Base-by-base conservation (phyloP, 1,140 invertebrate genomes). In the Drosophila repletoides region DNA sequence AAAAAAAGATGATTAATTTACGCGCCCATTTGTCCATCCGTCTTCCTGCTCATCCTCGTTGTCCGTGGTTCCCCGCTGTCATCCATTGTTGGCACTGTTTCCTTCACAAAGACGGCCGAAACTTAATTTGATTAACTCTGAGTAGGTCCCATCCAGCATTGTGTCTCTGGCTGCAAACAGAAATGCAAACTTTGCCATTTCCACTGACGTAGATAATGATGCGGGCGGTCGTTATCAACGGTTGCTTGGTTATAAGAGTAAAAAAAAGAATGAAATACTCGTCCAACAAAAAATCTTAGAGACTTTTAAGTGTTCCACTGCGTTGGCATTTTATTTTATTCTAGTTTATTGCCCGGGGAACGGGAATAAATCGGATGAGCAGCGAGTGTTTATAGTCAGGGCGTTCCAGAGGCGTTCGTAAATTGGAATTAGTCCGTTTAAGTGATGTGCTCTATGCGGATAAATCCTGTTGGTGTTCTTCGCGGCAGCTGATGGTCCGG, bases 101-200 rank as follows among this genome's bases (percentile, higher is more conserved):
- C 63, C 61, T 56, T 59, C 59, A 65, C 74, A 64, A 71, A 66
- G 72, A 36, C 65, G 55, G 46, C 60, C 65, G 61, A 84, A 84
- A 84, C 77, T 84, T 84, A 83, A 83, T 83, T 83, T 83, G 79
- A 83, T 83, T 83, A 84, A 84, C 73, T 77, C 76, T 70, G 63
- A 77, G 73, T 74, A 74, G 73, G 65, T 67, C 59, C 61, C 49
- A 61, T 33, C 36, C 38, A 63, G 55, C 65, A 63, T 77, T 83
- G 79, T 77, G 67, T 77, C 77, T 71, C 60, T 64, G 59, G 65
- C 58, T 74, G 69, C 52, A 70, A 84, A 74, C 65, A 77, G 55
- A 61, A 61, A 63, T 26, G 66, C 26, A 43, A 64, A 64, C 56
- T 61, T 70, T 75, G 53, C 76, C 74, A 64, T 67, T 58, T 38